Conservation (phyloP, 1,140 invertebrate species). For the Diprion similis region DNA sequence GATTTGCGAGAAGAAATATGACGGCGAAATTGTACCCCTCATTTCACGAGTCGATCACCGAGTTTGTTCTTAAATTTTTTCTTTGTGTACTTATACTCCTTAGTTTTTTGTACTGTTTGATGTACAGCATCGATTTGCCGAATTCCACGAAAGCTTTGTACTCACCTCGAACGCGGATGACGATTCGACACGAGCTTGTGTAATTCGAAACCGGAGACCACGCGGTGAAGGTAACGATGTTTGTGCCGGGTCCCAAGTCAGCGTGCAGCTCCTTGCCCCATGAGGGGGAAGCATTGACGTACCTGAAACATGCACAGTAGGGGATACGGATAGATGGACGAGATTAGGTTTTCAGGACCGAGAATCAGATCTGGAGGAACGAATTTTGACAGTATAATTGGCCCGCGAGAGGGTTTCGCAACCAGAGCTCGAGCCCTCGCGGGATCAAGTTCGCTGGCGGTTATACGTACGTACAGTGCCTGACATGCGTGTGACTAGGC, state of each 20-base stretch:
- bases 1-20: neutral
- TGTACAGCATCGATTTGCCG: neutral
- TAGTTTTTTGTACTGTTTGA: no score
- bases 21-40: neutral
- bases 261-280: conserved; percentile 72
- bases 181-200: conserved; percentile 67
- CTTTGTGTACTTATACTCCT: no score
- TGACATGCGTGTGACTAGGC: neutral
- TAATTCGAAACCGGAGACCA: conserved; percentile 64
- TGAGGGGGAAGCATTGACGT: conserved; percentile 67
- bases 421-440: neutral
- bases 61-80: neutral
- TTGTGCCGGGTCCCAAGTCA: conserved; percentile 66
- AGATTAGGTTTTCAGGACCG: neutral
- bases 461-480: no score
- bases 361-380: neutral
- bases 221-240: conserved; percentile 68
- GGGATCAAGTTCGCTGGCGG: no score
- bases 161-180: conserved; percentile 69
- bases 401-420: neutral
- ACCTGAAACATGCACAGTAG: conserved; percentile 49
- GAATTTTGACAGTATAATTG: conserved; percentile 2
- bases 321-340: conserved; percentile 12
- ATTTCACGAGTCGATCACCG: neutral
- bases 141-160: conserved; percentile 6